phyloP scores from a whole-genome alignment of 1,140 invertebrate species.

The Carposina sasakii region DNA sequence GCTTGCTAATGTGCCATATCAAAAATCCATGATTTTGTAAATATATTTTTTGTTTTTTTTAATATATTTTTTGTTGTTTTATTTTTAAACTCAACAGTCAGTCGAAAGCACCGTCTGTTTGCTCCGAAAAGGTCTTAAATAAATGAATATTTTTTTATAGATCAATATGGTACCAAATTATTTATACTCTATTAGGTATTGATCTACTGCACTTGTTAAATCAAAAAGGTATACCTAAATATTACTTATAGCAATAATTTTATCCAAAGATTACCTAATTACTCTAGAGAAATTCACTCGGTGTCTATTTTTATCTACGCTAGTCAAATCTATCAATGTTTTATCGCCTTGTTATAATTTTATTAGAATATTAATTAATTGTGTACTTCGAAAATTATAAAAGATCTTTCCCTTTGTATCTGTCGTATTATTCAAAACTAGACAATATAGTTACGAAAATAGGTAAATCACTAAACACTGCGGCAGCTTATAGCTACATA shows the following conservation, averaged over 20 bases:
- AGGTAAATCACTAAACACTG: too few species aligned
- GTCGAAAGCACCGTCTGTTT: too few species aligned
- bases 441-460: too few species aligned
- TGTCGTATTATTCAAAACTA: too few species aligned
- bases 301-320: constrained; percentile 59
- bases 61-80: constrained; percentile 18
- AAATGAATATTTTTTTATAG: constrained; percentile 39
- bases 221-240: constrained; percentile 49
- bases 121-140: too few species aligned
- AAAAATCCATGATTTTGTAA: constrained; percentile 31
- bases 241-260: constrained; percentile 62
- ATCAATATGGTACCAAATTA: constrained; percentile 47
- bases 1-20: too few species aligned
- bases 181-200: constrained; percentile 36
- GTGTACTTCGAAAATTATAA: too few species aligned
- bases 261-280: constrained; percentile 33
- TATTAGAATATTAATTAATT: constrained; percentile 11
- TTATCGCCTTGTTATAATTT: constrained; percentile 35
- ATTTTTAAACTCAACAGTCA: too few species aligned
- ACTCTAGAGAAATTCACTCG: constrained; percentile 46
- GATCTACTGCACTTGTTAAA: constrained; percentile 47
- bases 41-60: constrained; percentile 34
- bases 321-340: constrained; percentile 49
- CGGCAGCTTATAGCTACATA: too few species aligned
- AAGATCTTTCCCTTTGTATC: too few species aligned